Evolutionary conservation across 2,113 vertebrate genomes (phyloP).

Genomic region (Tachycineta bicolor): DNA sequence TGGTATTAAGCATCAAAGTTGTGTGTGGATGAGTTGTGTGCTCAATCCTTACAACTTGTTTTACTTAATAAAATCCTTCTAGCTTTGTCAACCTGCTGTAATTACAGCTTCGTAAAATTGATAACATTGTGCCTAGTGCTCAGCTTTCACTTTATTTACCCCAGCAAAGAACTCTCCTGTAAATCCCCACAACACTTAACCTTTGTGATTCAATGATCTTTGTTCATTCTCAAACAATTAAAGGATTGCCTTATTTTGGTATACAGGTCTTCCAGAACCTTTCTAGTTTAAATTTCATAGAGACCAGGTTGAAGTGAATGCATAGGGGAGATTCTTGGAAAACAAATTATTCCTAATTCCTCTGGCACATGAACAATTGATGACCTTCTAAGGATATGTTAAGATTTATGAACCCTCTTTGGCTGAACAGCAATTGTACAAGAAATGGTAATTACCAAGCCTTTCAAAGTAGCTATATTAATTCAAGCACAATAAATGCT

Average conservation of each 20-base stretch:
- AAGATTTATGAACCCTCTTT: background rate
- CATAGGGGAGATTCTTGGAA: background rate
- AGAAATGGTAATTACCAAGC: background rate
- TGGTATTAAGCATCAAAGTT: background rate
- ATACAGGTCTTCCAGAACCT: background rate
- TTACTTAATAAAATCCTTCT: background rate
- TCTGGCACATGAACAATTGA: background rate
- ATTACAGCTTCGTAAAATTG: background rate
- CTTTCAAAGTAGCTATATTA: background rate
- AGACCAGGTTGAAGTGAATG: background rate
- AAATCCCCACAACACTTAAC: background rate
- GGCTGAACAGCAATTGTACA: background rate
- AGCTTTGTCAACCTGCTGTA: background rate
- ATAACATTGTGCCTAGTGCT: background rate
- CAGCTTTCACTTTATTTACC: background rate
- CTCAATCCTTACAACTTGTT: background rate
- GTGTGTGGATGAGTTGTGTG: background rate
- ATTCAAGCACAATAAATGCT: background rate
- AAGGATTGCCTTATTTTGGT: background rate
- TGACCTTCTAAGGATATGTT: accelerated
- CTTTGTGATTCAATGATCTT: background rate
- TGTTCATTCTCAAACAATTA: background rate
- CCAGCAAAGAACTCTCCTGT: background rate
- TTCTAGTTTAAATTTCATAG: background rate
- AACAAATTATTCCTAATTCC: background rate